Evolutionary conservation across 2,797 vertebrate species (phyloP).

Genomic region (Buphagus erythrorhynchus): DNA sequence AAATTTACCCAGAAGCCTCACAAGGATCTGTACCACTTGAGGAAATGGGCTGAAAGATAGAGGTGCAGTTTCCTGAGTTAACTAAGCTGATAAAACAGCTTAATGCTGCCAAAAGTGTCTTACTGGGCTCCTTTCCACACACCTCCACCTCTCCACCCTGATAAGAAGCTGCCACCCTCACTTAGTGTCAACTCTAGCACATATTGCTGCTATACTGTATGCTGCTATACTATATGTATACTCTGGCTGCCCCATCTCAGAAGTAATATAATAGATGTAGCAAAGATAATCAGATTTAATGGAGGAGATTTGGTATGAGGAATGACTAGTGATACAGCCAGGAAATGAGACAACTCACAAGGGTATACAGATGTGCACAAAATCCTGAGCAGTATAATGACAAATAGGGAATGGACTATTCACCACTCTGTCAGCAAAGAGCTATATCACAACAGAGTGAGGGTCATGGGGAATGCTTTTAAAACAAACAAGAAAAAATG

Average conservation of each 20-base stretch:
- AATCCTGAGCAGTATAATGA: background rate
- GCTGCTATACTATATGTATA: background rate
- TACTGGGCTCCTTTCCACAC: background rate
- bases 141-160: background rate
- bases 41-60: background rate
- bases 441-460: background rate
- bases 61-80: background rate
- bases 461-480: background rate
- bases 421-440: background rate
- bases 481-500: background rate
- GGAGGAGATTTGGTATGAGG: background rate
- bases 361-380: background rate
- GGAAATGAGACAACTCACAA: background rate
- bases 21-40: background rate
- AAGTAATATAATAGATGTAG: background rate
- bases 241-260: background rate
- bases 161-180: background rate
- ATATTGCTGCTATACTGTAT: background rate
- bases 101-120: background rate
- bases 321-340: background rate
- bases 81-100: background rate
- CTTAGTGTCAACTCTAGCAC: background rate
- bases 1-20: background rate
- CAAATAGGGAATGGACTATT: background rate
- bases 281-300: background rate